Percentiles rank a stretch among this genome's conserved stretches.
Conservation (phyloP, 2,113 vertebrate species). For the Sitta europaea region DNA sequence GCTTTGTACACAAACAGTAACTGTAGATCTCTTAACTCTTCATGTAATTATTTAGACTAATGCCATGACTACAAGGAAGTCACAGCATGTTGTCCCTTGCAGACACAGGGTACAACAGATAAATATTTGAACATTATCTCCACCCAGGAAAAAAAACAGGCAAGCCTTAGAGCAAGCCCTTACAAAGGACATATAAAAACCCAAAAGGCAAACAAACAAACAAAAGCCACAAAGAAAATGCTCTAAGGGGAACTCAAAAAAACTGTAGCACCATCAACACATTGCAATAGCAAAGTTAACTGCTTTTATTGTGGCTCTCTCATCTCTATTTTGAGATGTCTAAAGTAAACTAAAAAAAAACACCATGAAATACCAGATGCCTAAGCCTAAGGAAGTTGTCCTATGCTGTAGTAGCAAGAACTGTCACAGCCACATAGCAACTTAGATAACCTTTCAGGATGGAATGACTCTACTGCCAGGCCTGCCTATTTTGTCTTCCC, state of each 20-base stretch:
- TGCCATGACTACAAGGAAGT: background rate
- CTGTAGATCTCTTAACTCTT: background rate
- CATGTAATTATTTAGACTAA: background rate
- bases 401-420: background rate
- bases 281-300: background rate
- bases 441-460: background rate
- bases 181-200: background rate
- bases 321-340: background rate
- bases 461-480: background rate
- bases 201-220: background rate
- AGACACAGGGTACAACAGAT: background rate
- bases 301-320: background rate
- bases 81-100: background rate
- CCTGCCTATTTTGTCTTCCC: background rate
- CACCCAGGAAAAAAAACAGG: accelerated
- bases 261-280: background rate
- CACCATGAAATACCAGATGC: background rate
- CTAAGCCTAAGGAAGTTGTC: background rate
- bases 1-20: background rate
- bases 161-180: background rate
- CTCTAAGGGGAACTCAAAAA: background rate
- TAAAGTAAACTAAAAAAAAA: background rate
- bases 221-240: background rate
- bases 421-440: background rate
- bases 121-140: background rate